Evolutionary conservation across 2,888 invertebrate genomes (phyloP), one percentile per base, ranked within the genome.

Genomic region (Aporophyla nigra): DNA sequence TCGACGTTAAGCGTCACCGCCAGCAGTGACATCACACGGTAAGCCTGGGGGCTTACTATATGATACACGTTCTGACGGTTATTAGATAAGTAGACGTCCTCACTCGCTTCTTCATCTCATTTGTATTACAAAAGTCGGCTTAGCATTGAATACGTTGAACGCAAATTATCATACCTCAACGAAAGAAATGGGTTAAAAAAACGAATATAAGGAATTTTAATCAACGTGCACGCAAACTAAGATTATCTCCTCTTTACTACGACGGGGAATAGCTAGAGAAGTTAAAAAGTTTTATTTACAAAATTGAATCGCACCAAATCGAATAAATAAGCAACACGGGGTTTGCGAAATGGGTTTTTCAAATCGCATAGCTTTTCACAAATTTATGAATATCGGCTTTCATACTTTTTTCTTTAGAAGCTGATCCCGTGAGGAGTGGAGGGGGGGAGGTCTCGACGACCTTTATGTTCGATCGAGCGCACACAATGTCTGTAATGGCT

Each of bases 401-500:
- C 89, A 92, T 92, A 93, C 90, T 91, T 92, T 92, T 92, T 91
- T 89, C 89, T 91, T 91, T 89, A 89, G 88, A 87, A 89, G 89
- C 88, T 91, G 93, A 93, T 93, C 93, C 91, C 87, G 80, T 85
- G 85, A 77, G 84, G 83, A 84, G 83, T 86, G 78, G 86, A 77
- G 86, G 83, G 86, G 82, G 86, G 86, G 86, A 79, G 86, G 82
- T 86, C 86, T 86, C 86, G 88, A 82, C 91, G 93, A 92, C 94
- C 95, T 94, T 93, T 92, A 88, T 93, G 93, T 94, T 92, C 93
- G 94, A 94, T 94, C 92, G 93, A 92, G 93, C 93, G 93, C 92
- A 93, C 94, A 94, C 93, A 94, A 94, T 93, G 93, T 93, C 91
- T 91, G 92, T 95, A 95, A 95, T 95, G 94, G 94, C 90, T 74